Evolutionary conservation across 2,888 invertebrate species (phyloP).

Genomic region (Aspidiotus rigidus): DNA sequence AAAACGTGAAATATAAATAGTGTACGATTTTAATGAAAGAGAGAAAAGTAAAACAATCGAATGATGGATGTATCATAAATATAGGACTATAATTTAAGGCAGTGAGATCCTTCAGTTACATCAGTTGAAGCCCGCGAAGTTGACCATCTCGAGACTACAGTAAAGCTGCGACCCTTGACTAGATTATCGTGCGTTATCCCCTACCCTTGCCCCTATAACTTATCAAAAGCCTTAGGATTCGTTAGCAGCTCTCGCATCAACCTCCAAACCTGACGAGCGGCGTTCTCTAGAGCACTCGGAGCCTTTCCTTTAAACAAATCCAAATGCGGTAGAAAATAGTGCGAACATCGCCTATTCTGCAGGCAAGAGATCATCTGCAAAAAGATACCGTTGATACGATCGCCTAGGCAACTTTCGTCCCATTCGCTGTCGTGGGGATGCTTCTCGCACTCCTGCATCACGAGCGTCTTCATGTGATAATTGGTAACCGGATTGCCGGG

Average conservation of each 20-base stretch:
- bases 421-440: conserved; percentile 72
- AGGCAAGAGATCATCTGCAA: conserved; percentile 75
- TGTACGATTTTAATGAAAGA: no score
- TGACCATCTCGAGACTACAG: no score
- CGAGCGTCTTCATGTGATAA: conserved; percentile 66
- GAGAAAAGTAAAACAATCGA: no score
- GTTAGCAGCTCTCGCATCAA: conserved; percentile 68
- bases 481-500: conserved; percentile 66
- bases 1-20: no score
- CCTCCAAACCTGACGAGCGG: conserved; percentile 72
- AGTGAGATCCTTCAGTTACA: no score
- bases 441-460: conserved; percentile 79
- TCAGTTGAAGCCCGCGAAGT: no score
- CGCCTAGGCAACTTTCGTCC: conserved; percentile 69
- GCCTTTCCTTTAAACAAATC: conserved; percentile 74
- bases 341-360: conserved; percentile 73
- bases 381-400: conserved; percentile 71
- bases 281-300: conserved; percentile 64
- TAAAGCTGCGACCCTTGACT: no score
- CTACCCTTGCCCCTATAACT: conserved; percentile 49
- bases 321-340: conserved; percentile 73
- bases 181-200: no score
- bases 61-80: no score
- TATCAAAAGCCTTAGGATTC: conserved; percentile 68
- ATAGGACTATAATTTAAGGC: no score